Base-by-base conservation (phyloP, 2,797 vertebrate genomes). In the Sandelia bainsii region DNA sequence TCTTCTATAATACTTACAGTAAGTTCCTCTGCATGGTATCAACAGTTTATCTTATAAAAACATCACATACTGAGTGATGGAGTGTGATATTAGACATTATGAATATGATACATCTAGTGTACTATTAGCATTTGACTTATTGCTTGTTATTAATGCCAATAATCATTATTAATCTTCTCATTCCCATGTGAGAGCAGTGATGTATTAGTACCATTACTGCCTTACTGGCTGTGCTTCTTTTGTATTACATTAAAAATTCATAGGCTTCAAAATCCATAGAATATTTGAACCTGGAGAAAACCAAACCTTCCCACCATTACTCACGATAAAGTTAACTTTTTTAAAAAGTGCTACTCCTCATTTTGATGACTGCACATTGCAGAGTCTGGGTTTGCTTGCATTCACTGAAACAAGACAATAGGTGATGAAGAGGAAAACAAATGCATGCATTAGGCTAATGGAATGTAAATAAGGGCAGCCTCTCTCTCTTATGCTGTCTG, bases 391-490 rank as follows among this genome's bases (percentile, higher is more conserved):
- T 61, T 71, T 42, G 32, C 7, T 29, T 39, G n/a, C 39, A 23
- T 32, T 1, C 22, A 22, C 3, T 34, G 16, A 39, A 49, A 56
- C n/a, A 37, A 23, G n/a, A 37, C 19, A 40, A 64, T 16, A 59
- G 1, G 12, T 58, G 19, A 53, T 60, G 8, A 59, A 3, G 20
- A 69, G 48, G 42, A 14, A 27, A 63, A 39, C 40, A 13, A 56
- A 51, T 40, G 17, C 52, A 50, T 52, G 40, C 34, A 56, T 42
- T n/a, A 17, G 10, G 19, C 19, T 50, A 52, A 59, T 64, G 39
- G 48, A 62, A 52, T 76, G 10, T 48, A n/a, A 76, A 70, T 59
- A 45, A 45, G 46, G 46, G 3, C 32, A 10, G 27, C n/a, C n/a
- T 49, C 13, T 49, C 27, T 23, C n/a, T 49, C 19, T 25, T 25